Percentiles rank a stretch among this genome's conserved stretches.
phyloP scores from a whole-genome alignment of 2,797 vertebrate species.

The Percopsis omiscomaycus region DNA sequence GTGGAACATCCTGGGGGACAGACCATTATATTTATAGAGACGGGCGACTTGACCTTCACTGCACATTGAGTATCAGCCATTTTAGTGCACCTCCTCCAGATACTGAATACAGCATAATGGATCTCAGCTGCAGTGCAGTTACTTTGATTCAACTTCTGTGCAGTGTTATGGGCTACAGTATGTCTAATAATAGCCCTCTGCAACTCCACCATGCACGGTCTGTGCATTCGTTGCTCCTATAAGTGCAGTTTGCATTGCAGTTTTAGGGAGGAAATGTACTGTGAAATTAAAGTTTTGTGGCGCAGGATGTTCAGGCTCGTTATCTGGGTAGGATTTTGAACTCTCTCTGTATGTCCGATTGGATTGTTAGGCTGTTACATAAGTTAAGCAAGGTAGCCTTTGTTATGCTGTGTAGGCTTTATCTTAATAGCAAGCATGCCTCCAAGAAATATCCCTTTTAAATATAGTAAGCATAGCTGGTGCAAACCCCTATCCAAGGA shows the following conservation, averaged over 20 bases:
- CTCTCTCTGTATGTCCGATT: slow-evolving; percentile 22
- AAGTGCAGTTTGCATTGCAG: slow-evolving; percentile 12
- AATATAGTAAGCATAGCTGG: slow-evolving; percentile 48
- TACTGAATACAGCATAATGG: slow-evolving; percentile 68
- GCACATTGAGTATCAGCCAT: slow-evolving; percentile 77
- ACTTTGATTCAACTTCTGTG: slow-evolving; percentile 65
- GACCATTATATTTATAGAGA: slow-evolving; percentile 81
- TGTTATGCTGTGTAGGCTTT: slow-evolving; percentile 44
- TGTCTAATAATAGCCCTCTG: slow-evolving; percentile 69
- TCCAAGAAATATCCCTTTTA: slow-evolving; percentile 36
- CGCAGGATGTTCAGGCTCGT: slow-evolving; percentile 17
- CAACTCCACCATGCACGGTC: slow-evolving; percentile 56
- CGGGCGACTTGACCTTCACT: slow-evolving; percentile 79
- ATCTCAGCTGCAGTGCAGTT: slow-evolving; percentile 70
- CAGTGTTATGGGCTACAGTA: slow-evolving; percentile 54
- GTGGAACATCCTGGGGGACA: slow-evolving; percentile 75
- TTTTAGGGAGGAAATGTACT: slow-evolving; percentile 25
- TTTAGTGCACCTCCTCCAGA: slow-evolving; percentile 69
- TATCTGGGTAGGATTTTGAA: slow-evolving; percentile 15
- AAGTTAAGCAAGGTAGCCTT: slow-evolving; percentile 31
- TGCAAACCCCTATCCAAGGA: slow-evolving; percentile 59
- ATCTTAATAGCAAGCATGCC: slow-evolving; percentile 26
- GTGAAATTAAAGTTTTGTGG: slow-evolving; percentile 45
- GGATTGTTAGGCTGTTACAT: slow-evolving; percentile 29
- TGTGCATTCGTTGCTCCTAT: slow-evolving; percentile 28